Base-by-base conservation (phyloP, 2,888 invertebrate genomes). In the Unio pictorum region DNA sequence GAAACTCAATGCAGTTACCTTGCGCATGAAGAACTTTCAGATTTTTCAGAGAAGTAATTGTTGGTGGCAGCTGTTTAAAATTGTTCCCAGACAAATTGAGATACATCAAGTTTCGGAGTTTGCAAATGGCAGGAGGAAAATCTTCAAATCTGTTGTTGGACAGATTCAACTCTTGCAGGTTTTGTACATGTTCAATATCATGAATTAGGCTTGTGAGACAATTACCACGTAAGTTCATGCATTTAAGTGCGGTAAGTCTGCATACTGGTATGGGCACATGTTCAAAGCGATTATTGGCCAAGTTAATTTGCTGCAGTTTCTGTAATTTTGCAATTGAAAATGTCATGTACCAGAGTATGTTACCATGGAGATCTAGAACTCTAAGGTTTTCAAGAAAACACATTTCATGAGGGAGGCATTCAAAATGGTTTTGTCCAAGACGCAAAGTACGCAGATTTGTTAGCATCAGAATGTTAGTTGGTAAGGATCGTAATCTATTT, bases 271-370 rank as follows among this genome's bases (percentile, higher is more conserved):
- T 72, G 0, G 84, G 83, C 4, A 86, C 74, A 65, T 87, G 84
- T 66, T 88, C 88, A 71, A 89, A 86, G 60, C 74, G 76, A 75
- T 89, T 89, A 66, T 86, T 81, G 5, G 85, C 77, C 28, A 88
- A 68, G 71, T 87, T 85, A 0, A 89, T 77, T 26, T 80, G 78
- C 30, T 81, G 78, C 15, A 87, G 73, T 61, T 81, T 83, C 60
- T 79, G 72, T 28, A 89, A 75, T 55, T 82, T 81, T 45, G 77
- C 79, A 15, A 88, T 72, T 28, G 85, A 82, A 64, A 85, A 84
- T 6, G 89, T 89, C 11, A 89, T 70, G 66, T 86, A 84, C 86
- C 87, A 87, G 26, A 89, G 76, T 34, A 76, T 79, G 80, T 89
- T 89, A 23, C 81, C 75, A 55, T 86, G 85, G 17, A 89, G 69